phyloP scores from a whole-genome alignment of 2,888 invertebrate genomes.

The Rotaria macrura region DNA sequence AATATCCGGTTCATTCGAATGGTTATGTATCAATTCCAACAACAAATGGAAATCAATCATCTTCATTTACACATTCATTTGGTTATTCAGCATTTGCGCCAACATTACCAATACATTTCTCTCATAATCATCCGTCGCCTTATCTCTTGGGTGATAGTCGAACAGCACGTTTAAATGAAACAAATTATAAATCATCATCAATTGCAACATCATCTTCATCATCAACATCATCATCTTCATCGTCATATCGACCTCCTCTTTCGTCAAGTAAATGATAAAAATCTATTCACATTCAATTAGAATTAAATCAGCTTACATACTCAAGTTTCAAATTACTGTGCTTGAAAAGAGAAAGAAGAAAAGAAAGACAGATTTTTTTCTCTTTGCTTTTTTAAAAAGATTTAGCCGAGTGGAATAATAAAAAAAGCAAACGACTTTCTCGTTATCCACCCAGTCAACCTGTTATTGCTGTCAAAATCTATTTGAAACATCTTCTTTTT shows the following conservation, averaged over 20 bases:
- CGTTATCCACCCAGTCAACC: constrained; percentile 7
- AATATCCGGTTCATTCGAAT: constrained; percentile 18
- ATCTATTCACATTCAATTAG: constrained; percentile 5
- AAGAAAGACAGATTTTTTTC: constrained; percentile 1
- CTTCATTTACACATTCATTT: constrained; percentile 10
- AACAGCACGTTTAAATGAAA: not conserved
- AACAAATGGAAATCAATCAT: not conserved
- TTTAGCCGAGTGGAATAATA: constrained; percentile 12
- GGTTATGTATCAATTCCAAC: not conserved
- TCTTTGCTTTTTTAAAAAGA: not conserved
- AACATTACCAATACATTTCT: not conserved
- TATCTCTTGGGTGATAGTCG: not conserved
- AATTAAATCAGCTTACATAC: constrained; percentile 8
- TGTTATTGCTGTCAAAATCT: constrained; percentile 7
- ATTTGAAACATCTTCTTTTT: constrained; percentile 3
- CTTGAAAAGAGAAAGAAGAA: not conserved
- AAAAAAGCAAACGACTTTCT: not conserved
- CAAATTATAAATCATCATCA: not conserved
- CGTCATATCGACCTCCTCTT: not conserved
- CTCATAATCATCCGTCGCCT: not conserved
- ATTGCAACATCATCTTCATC: not conserved
- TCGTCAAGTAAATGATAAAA: not conserved
- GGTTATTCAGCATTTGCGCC: constrained; percentile 20
- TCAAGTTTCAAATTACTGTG: constrained; percentile 1
- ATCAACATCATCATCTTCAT: not conserved